These are phyloP conservation scores for Sebastolobus alascanus DNA, from an alignment of 2,797 vertebrate species.

Conservation along the genomic window DNA sequence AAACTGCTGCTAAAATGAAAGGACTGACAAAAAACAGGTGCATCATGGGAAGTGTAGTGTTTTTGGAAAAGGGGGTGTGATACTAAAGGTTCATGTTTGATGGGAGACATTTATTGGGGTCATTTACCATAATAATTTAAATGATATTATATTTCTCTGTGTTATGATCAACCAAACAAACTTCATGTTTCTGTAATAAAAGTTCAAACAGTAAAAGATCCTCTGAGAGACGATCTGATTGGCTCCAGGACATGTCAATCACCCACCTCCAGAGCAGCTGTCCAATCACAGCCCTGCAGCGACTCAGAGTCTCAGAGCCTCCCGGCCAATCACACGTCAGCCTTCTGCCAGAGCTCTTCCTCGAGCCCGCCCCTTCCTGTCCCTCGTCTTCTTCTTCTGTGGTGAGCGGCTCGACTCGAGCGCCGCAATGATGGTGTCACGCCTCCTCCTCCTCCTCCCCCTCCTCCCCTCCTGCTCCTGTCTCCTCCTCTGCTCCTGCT, in stretches of 20 bases:
- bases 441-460: too few species aligned
- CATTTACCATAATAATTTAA: background rate
- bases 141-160: too few species aligned
- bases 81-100: background rate
- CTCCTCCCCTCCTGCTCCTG: background rate
- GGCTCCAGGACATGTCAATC: slow-evolving; percentile 26
- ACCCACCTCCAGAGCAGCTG: slow-evolving; percentile 6
- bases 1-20: background rate
- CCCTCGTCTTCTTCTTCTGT: background rate
- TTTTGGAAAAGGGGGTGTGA: too few species aligned
- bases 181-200: background rate
- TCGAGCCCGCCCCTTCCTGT: background rate
- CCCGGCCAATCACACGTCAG: slow-evolving; percentile 21
- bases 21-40: too few species aligned
- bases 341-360: background rate
- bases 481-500: background rate
- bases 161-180: too few species aligned
- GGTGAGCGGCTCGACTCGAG: too few species aligned
- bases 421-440: too few species aligned
- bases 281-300: slow-evolving; percentile 31
- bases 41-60: background rate
- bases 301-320: background rate
- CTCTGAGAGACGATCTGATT: background rate
- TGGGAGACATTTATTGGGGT: background rate
- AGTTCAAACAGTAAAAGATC: background rate